Evolutionary conservation across 2,797 vertebrate genomes (phyloP), one percentile per base, ranked within the genome.

Genomic region (Pangasius krempfi): DNA sequence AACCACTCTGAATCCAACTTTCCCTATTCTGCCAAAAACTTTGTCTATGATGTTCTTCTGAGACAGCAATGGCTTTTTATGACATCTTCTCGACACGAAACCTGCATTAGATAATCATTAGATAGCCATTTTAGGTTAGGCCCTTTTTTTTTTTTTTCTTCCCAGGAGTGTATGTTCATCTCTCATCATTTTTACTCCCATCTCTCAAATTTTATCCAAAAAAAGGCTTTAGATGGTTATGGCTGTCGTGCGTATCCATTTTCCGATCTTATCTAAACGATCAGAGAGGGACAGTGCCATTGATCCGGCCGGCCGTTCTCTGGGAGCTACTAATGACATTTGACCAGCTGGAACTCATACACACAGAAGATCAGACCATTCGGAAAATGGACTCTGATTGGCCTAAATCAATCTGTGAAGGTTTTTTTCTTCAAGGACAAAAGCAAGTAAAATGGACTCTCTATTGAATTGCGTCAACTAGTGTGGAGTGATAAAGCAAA

Each of bases 361-460:
- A 81, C 84, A 81, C 72, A 47, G 52, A 70, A 62, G 40, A 80
- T 56, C 64, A 58, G 58, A 40, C 30, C 60, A 30, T 86, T 54
- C 30, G 5, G 66, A 62, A 85, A 81, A 86, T 60, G 73, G 30
- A 56, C 22, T 54, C 60, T 70, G 33, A 88, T 47, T 72, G 83
- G 18, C 18, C 62, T 85, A 85, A 88, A 85, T 79, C 37, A 86
- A 73, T 89, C 84, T 86, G 64, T 50, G 72, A 86, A 72, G 64
- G 82, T 40, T 58, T 66, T 62, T 82, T 66, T 44, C 8, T 72
- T 81, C 64, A 81, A 70, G 75, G 75, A 81, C 76, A 80, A 60
- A 85, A 22, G 37, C 64, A 70, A 33, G n/a, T 68, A 68, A 85
- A 72, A 89, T 56, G 52, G 75, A 86, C 52, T 62, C 66, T 83